Evolutionary conservation across 1,140 invertebrate genomes (phyloP).

Genomic region (Macrobrachium rosenbergii): DNA sequence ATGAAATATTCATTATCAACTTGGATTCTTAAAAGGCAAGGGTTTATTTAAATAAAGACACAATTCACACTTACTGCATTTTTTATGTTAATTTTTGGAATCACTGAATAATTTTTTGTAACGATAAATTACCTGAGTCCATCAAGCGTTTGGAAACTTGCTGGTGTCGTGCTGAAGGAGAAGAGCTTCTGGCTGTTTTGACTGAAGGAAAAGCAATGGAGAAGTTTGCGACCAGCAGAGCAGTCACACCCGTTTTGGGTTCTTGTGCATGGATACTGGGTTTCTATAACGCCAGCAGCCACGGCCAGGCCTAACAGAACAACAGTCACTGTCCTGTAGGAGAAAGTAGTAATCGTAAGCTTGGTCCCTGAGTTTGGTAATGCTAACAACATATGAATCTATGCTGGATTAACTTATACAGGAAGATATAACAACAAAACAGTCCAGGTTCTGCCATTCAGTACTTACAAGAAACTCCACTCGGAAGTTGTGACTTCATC

Average conservation of each 20-base stretch:
- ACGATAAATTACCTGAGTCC: slow-evolving; percentile 27
- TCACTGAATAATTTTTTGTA: not conserved
- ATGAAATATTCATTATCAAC: not conserved
- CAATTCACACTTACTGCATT: not conserved
- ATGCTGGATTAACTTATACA: not conserved
- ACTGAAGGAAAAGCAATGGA: slow-evolving; percentile 41
- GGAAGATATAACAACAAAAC: too few relatives aligned
- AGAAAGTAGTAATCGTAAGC: not conserved
- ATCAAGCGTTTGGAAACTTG: slow-evolving; percentile 32
- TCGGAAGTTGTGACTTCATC: too few relatives aligned
- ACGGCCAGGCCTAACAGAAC: slow-evolving; percentile 21
- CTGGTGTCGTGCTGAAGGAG: not conserved
- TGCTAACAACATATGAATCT: not conserved
- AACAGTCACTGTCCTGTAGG: slow-evolving; percentile 18
- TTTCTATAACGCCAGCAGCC: not conserved
- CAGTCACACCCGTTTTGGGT: not conserved
- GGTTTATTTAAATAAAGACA: not conserved
- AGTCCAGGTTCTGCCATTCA: too few relatives aligned
- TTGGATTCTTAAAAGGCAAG: not conserved
- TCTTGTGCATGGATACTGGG: not conserved
- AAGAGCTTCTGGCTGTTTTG: slow-evolving; percentile 21
- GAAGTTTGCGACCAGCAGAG: slow-evolving; percentile 12
- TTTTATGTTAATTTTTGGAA: not conserved
- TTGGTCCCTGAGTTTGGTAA: not conserved
- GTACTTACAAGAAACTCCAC: too few relatives aligned